Percentiles rank a stretch among this genome's conserved stretches.
Evolutionary conservation across 2,797 vertebrate species (phyloP).

Genomic region (Garrulus glandarius): DNA sequence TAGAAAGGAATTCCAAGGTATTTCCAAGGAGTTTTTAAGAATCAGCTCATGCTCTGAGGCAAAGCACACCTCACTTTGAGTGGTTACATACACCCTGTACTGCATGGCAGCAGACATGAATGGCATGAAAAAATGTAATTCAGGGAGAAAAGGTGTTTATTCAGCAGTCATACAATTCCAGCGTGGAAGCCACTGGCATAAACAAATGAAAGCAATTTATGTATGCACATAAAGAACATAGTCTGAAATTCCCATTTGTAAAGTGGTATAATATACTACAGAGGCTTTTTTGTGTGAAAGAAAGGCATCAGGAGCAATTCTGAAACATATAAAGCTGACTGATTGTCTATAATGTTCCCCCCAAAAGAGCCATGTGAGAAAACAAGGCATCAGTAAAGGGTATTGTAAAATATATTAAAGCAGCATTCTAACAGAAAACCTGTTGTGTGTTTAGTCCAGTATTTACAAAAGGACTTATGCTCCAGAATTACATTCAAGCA

Average conservation of each 20-base stretch:
- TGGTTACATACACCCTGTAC: background rate
- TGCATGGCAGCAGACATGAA: background rate
- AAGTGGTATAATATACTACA: background rate
- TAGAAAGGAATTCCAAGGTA: background rate
- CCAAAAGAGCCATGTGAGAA: conserved; percentile 20
- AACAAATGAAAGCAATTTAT: conserved; percentile 36
- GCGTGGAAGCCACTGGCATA: background rate
- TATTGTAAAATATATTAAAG: background rate
- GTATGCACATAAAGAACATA: background rate
- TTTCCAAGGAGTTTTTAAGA: background rate
- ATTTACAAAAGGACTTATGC: background rate
- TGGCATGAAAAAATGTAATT: background rate
- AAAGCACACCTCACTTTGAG: background rate
- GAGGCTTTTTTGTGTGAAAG: conserved; percentile 44
- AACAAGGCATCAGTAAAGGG: background rate
- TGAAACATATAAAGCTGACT: conserved; percentile 11
- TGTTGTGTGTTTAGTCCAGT: background rate
- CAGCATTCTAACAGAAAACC: background rate
- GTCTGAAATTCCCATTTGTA: background rate
- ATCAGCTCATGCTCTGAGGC: background rate
- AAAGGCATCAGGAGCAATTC: conserved; percentile 16
- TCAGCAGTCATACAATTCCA: background rate
- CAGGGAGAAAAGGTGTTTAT: conserved; percentile 8
- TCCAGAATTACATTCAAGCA: background rate
- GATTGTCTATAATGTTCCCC: background rate